phyloP scores from a whole-genome alignment of 2,113 vertebrate species.

The Cyphomyrus plagiostoma region DNA sequence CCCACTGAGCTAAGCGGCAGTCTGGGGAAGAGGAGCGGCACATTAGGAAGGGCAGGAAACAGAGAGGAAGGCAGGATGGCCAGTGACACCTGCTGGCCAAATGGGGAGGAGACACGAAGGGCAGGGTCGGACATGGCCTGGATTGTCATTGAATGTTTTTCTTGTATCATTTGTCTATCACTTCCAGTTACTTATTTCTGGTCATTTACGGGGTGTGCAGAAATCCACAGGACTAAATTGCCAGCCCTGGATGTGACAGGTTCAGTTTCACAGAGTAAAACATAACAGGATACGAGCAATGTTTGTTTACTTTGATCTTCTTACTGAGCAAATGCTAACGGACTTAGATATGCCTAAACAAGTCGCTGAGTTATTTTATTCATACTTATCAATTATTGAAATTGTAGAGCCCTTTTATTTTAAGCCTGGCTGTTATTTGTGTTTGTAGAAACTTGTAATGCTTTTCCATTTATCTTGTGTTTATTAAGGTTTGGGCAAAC shows the following conservation, averaged over 20 bases:
- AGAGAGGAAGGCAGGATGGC: too few relatives aligned
- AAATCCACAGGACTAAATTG: not conserved
- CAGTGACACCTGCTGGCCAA: too few relatives aligned
- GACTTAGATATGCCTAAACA: not conserved
- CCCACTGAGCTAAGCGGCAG: too few relatives aligned
- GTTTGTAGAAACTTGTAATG: not conserved
- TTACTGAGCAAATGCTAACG: not conserved
- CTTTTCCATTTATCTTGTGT: not conserved
- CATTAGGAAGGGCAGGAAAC: too few relatives aligned
- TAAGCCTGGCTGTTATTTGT: not conserved
- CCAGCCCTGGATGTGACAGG: not conserved
- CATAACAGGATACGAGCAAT: not conserved
- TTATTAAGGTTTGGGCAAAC: not conserved
- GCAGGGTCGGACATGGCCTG: not conserved
- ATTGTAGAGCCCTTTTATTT: not conserved
- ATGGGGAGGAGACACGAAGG: too few relatives aligned
- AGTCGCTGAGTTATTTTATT: not conserved
- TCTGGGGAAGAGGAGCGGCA: too few relatives aligned
- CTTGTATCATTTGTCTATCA: not conserved
- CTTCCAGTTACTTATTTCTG: not conserved
- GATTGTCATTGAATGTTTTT: not conserved
- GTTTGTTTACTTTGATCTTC: not conserved
- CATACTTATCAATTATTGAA: not conserved
- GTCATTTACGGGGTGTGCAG: not conserved
- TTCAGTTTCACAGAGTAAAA: not conserved